phyloP scores from a whole-genome alignment of 2,113 vertebrate genomes.

The Sorex fumeus region DNA sequence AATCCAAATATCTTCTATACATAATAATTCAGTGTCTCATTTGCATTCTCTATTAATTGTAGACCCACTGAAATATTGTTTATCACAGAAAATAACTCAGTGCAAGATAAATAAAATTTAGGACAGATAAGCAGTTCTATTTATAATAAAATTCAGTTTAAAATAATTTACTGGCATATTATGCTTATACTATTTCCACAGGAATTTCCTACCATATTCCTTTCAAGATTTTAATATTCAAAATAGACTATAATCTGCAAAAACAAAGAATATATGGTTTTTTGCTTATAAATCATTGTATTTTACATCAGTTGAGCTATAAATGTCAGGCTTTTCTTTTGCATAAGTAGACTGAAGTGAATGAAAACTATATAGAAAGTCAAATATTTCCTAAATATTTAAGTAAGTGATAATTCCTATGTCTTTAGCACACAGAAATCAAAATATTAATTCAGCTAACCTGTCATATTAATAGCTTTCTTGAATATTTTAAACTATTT shows the following conservation, averaged over 20 bases:
- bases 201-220: not conserved
- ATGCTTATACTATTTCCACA: not conserved
- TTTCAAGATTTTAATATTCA: slow-evolving; percentile 42
- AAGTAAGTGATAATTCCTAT: too few species aligned
- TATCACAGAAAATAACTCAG: slow-evolving; percentile 50
- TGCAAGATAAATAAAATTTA: slow-evolving; percentile 46
- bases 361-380: too few species aligned
- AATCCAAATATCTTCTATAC: slow-evolving; percentile 28
- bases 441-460: too few species aligned
- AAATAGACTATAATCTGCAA: not conserved
- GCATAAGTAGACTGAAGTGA: too few species aligned
- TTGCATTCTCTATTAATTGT: slow-evolving; percentile 48
- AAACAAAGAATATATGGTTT: not conserved
- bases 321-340: too few species aligned
- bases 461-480: too few species aligned
- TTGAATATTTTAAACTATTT: too few species aligned
- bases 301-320: too few species aligned
- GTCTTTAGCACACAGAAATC: too few species aligned
- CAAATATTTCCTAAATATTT: too few species aligned
- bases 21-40: slow-evolving; percentile 46
- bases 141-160: slow-evolving; percentile 52
- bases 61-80: not conserved
- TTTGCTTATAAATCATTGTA: too few species aligned
- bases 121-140: not conserved
- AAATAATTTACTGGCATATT: not conserved